Evolutionary conservation across 2,113 vertebrate species (phyloP), one percentile per base, ranked within the genome.

Genomic region (Trachemys scripta): DNA sequence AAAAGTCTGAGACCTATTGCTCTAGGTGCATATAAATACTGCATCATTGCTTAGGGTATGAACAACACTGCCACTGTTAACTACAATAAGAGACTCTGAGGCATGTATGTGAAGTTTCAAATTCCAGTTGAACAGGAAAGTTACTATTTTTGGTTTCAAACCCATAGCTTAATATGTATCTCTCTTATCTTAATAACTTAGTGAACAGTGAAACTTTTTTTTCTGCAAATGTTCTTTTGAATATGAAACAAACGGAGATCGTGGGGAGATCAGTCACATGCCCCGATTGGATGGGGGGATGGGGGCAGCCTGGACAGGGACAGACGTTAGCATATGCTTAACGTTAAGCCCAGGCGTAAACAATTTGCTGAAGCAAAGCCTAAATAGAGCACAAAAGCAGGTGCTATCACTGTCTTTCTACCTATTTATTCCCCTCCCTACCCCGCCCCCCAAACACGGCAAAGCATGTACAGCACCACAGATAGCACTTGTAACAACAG

Each of bases 151-250:
- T 90, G 84, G 81, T 92, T 90, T 94, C 1, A 5, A 88, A 96
- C 93, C 56, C 62, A 81, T 56, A 92, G 95, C 94, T 94, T 96
- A 90, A 94, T 96, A 96, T 97, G 94, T 96, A 91, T 97, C 95
- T 93, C 92, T 91, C 86, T 96, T 96, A 97, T 95, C 92, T 93
- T 96, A 86, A 82, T 80, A 93, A 91, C 94, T 91, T 69, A 84
- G 90, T 93, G 92, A 96, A 95, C 93, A 94, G 96, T 96, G 93
- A 80, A 96, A 92, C 92, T 72, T 86, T 93, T 89, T 86, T 89
- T 86, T 80, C 83, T 96, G 85, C 59, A 42, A 86, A 85, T 51
- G 86, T 80, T 89, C 76, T 81, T 69, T 56, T 83, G 81, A 49
- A 53, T 82, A 91, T 56, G 72, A 96, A 86, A 89, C 10, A 49